Evolutionary conservation across 1,140 invertebrate genomes (phyloP).

Genomic region (Aleiodes sp.): DNA sequence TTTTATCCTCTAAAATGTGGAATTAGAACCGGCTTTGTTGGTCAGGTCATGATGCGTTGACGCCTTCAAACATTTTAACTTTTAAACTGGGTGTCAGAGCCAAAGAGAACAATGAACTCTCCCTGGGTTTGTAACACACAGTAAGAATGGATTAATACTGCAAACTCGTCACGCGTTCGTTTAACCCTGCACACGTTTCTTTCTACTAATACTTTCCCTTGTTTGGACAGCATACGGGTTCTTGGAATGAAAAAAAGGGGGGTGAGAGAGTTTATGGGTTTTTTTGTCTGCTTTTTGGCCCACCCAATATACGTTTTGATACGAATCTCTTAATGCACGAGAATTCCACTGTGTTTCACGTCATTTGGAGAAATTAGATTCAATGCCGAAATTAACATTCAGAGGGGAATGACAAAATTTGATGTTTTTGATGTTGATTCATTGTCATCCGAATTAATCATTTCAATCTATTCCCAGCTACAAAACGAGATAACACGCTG

Average conservation of each 20-base stretch:
- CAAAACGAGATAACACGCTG: neutral
- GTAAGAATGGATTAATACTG: neutral
- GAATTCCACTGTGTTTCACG: neutral
- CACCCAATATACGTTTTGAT: neutral
- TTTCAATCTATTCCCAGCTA: neutral
- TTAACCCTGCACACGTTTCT: slow-evolving; percentile 30
- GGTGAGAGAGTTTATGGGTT: neutral
- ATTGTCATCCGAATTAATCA: neutral
- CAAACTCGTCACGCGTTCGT: slow-evolving; percentile 34
- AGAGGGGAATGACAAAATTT: neutral
- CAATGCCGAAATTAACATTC: neutral
- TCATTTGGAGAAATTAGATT: slow-evolving; percentile 7
- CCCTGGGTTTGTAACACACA: slow-evolving; percentile 2
- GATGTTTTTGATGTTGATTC: neutral
- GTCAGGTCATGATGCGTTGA: neutral
- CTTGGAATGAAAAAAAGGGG: neutral
- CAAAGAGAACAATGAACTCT: slow-evolving; percentile 31
- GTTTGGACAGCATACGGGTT: slow-evolving; percentile 26
- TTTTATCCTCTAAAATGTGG: neutral
- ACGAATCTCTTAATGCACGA: slow-evolving; percentile 1
- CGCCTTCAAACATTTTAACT: neutral
- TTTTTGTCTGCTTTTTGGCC: neutral
- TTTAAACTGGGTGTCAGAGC: neutral
- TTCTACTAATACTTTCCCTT: slow-evolving; percentile 29
- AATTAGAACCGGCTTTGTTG: slow-evolving; percentile 30